Evolutionary conservation across 1,140 invertebrate species (phyloP).

Genomic region (Eriocheir sinensis): DNA sequence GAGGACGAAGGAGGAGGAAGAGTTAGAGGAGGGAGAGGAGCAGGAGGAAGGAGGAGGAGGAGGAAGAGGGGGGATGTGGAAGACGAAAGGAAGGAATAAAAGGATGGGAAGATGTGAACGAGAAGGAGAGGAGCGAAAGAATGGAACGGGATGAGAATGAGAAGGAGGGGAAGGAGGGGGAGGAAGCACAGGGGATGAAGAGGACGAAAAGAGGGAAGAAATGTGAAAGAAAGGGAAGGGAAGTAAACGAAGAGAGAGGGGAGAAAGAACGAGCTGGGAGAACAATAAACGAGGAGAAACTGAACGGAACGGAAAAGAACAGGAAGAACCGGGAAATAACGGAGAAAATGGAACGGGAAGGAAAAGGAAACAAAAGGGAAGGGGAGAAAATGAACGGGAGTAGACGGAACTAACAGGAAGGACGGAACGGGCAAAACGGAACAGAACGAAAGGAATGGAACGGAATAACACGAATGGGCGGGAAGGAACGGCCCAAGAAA

Average conservation of each 20-base stretch:
- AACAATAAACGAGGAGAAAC: no score
- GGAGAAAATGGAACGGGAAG: no score
- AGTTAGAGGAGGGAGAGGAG: neutral
- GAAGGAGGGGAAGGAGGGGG: neutral
- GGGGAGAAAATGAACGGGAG: neutral
- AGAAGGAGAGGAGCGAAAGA: neutral
- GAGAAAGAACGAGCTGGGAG: no score
- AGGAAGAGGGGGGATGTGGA: slow-evolving; percentile 28
- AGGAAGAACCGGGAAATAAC: no score
- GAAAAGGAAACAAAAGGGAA: no score
- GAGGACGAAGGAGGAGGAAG: neutral
- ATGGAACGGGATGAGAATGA: neutral
- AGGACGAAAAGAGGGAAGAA: no score
- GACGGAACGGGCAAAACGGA: no score
- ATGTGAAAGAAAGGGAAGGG: no score
- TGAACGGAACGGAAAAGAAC: no score
- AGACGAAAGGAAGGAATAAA: neutral
- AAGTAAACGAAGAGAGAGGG: neutral
- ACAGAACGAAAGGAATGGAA: neutral
- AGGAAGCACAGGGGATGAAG: neutral
- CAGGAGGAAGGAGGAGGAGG: neutral
- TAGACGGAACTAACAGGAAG: neutral
- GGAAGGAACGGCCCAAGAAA: no score
- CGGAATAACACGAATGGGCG: no score
- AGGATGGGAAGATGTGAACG: slow-evolving; percentile 19